Conservation (phyloP, 2,113 vertebrate genomes). For the Cebus imitator region DNA sequence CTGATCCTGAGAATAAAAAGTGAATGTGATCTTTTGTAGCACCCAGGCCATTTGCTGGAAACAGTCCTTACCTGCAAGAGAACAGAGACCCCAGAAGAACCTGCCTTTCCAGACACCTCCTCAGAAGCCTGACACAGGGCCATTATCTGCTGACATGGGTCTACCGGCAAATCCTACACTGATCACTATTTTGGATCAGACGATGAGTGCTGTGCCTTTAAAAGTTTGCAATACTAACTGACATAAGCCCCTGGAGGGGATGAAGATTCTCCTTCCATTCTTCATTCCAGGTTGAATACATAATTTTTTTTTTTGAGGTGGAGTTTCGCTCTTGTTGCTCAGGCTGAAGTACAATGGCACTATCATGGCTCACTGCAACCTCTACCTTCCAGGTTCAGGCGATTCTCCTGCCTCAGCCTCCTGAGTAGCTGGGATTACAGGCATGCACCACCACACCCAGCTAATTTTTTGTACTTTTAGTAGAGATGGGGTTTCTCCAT, state of each 20-base stretch:
- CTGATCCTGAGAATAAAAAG: not conserved
- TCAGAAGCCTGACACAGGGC: not conserved
- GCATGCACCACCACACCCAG: rapidly evolving
- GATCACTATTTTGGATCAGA: not conserved
- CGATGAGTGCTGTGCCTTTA: not conserved
- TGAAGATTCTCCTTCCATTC: not conserved
- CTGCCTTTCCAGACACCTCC: not conserved
- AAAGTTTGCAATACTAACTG: not conserved
- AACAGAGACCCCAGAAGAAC: not conserved
- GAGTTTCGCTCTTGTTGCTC: too few species aligned
- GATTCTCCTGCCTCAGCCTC: too few species aligned
- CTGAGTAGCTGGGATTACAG: too few species aligned
- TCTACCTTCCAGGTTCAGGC: too few species aligned
- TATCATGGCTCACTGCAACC: too few species aligned
- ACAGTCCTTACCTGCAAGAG: not conserved
- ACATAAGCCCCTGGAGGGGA: not conserved
- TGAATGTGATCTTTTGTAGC: not conserved
- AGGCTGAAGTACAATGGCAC: too few species aligned
- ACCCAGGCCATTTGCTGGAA: not conserved
- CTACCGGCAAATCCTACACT: not conserved
- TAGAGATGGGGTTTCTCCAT: too few species aligned
- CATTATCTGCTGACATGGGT: rapidly evolving
- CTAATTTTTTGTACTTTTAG: too few species aligned
- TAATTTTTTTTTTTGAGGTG: too few species aligned
- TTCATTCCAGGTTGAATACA: not conserved